These are phyloP conservation scores for Hippoglossus hippoglossus DNA, from an alignment of 2,797 vertebrate species.

Conservation along the genomic window DNA sequence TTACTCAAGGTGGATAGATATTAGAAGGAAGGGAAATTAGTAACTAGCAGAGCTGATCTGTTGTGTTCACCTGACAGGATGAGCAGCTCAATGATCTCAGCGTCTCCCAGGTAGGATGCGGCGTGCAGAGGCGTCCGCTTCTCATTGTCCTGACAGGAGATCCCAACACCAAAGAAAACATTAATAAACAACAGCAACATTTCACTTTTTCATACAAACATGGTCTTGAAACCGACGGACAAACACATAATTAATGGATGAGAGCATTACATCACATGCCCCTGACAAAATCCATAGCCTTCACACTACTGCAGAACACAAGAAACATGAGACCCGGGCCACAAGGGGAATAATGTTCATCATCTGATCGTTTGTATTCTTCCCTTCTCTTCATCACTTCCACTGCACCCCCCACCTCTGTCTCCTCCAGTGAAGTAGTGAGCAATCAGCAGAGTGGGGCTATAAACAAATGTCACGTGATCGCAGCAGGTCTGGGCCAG, in stretches of 20 bases:
- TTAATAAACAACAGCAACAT: not conserved
- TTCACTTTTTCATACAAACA: not conserved
- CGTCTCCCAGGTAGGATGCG: conserved; percentile 95
- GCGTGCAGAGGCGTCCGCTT: conserved; percentile 98
- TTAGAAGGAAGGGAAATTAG: not conserved
- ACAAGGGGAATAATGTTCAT: conserved; percentile 33
- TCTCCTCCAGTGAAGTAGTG: conserved; percentile 42
- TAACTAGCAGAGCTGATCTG: not conserved
- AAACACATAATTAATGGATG: not conserved
- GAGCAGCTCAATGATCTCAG: conserved; percentile 98
- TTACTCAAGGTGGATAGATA: not conserved
- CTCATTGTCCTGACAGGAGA: conserved; percentile 90
- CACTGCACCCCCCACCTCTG: conserved; percentile 27
- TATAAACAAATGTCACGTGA: conserved; percentile 76
- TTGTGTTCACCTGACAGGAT: conserved; percentile 92
- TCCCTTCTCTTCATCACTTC: conserved; percentile 45
- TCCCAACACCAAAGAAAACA: conserved; percentile 9
- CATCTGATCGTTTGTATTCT: conserved; percentile 46
- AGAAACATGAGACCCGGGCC: conserved; percentile 46
- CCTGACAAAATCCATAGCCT: conserved; percentile 50
- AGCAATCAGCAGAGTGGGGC: conserved; percentile 71
- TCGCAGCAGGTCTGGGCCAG: conserved; percentile 35
- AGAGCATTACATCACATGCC: not conserved
- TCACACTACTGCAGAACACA: conserved; percentile 44
- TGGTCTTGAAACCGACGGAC: not conserved